Percentiles rank a stretch among this genome's conserved stretches.
phyloP scores from a whole-genome alignment of 2,888 invertebrate species.

The Drosophila gaucha region DNA sequence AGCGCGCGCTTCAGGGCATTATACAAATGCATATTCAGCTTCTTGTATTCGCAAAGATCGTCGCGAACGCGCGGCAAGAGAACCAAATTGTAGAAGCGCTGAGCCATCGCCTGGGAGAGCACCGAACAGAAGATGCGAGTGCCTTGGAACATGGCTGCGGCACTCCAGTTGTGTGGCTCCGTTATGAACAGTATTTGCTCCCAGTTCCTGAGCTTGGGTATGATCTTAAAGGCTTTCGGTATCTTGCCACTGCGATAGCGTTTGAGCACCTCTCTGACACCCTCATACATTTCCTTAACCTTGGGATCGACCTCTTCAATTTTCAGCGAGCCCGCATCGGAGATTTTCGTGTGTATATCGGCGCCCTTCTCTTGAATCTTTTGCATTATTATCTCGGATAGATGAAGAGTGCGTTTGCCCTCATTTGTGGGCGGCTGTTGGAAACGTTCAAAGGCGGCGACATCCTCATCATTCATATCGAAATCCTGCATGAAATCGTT shows the following conservation, averaged over 20 bases:
- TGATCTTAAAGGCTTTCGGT: slow-evolving; percentile 98
- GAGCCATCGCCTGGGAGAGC: slow-evolving; percentile 97
- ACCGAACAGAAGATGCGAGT: slow-evolving; percentile 97
- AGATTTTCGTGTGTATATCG: slow-evolving; percentile 93
- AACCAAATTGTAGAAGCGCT: slow-evolving; percentile 97
- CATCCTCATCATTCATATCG: slow-evolving; percentile 94
- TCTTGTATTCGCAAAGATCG: slow-evolving; percentile 97
- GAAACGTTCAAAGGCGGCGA: slow-evolving; percentile 93
- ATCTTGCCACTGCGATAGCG: slow-evolving; percentile 98
- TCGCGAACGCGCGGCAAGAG: slow-evolving; percentile 96
- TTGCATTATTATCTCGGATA: slow-evolving; percentile 96
- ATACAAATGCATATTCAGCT: slow-evolving; percentile 97
- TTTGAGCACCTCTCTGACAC: slow-evolving; percentile 93
- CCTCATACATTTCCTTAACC: slow-evolving; percentile 94
- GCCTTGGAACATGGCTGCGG: slow-evolving; percentile 97
- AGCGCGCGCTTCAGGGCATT: slow-evolving; percentile 96
- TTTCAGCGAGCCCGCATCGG: slow-evolving; percentile 90
- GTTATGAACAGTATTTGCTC: slow-evolving; percentile 95
- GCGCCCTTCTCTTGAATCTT: slow-evolving; percentile 97
- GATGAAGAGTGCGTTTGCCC: slow-evolving; percentile 87
- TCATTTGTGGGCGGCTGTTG: slow-evolving; percentile 84
- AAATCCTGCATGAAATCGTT: slow-evolving; percentile 89
- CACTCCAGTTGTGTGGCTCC: slow-evolving; percentile 98
- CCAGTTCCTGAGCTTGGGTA: slow-evolving; percentile 97
- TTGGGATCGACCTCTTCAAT: slow-evolving; percentile 93